A percentile compares a stretch with the other conserved stretches of the same genome.
phyloP scores from a whole-genome alignment of 2,797 vertebrate species.

The Manis crassicaudata region DNA sequence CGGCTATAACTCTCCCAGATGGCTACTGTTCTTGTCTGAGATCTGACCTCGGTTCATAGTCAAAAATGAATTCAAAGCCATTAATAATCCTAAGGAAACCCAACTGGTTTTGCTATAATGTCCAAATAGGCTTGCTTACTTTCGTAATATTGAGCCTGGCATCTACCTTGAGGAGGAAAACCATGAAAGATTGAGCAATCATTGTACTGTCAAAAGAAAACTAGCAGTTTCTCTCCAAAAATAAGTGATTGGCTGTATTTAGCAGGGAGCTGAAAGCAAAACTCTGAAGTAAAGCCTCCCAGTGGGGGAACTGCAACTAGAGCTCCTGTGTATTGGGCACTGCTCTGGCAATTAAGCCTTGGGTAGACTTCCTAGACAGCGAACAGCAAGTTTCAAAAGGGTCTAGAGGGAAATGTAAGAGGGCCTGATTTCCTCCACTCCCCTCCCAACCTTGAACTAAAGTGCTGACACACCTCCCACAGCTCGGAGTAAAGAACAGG shows the following conservation, averaged over 20 bases:
- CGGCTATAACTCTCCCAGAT: neutral
- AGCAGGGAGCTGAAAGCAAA: constrained; percentile 38
- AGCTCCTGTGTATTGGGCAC: neutral
- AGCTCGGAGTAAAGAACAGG: neutral
- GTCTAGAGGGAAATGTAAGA: too few species aligned
- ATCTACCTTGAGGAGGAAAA: constrained; percentile 11
- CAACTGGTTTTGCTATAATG: constrained; percentile 26
- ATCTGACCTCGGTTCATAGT: neutral
- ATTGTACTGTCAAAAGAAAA: neutral
- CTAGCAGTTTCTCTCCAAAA: constrained; percentile 18
- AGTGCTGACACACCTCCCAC: neutral
- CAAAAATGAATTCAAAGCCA: constrained; percentile 30
- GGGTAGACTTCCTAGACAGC: neutral
- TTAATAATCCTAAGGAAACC: neutral
- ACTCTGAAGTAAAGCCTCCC: neutral
- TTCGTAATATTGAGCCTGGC: neutral
- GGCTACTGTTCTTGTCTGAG: neutral
- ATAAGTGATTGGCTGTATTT: neutral
- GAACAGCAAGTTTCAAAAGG: neutral
- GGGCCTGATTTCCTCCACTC: neutral
- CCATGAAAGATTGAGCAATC: neutral
- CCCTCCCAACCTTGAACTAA: neutral
- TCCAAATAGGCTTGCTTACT: constrained; percentile 34
- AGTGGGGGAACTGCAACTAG: neutral
- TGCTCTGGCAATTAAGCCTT: neutral